Evolutionary conservation across 2,797 vertebrate species (phyloP), one percentile per base, ranked within the genome.

Genomic region (Anisognathus igniventris): DNA sequence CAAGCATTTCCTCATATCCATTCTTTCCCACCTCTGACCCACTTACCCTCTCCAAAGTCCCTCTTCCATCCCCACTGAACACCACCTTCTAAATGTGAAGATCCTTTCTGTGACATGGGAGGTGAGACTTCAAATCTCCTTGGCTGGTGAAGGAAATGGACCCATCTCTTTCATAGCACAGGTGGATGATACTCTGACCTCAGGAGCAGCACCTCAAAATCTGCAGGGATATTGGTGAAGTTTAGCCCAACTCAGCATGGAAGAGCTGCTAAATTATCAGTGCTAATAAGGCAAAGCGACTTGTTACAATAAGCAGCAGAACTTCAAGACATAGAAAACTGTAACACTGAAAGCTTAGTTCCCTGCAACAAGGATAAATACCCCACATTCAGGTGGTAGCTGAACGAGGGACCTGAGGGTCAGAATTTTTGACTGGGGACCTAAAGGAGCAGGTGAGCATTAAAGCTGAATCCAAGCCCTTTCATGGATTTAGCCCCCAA

Each of bases 371-470:
- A 61, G n/a, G 30, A 21, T 30, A 47, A 89, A 71, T 1, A 1
- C 17, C 40, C 10, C 53, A 74, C 9, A 22, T 16, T 71, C 51
- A 12, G 10, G 42, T 65, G 21, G 65, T 45, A 91, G 56, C 23
- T 62, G 70, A 94, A 78, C 30, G 62, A 66, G 33, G 42, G 28
- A 54, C 54, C 21, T 57, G 42, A 72, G 58, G 57, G 19, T 62
- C 62, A 51, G 51, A 80, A 68, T 62, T 86, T 92, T 94, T 93
- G 70, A 65, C 61, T 76, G 35, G n/a, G 10, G 27, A 7, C 68
- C 78, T 86, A 51, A 95, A 91, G 66, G 44, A 93, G 56, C 73
- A 86, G 66, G 65, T 95, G 76, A 93, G 33, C 70, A 78, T 8
- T 86, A 62, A 92, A 92, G 68, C 44, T 0, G 0, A 37, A 68